Base-by-base conservation (phyloP, 30 jellyfish, hydroid and myxozoan species). In the Sanderia malayensis region DNA sequence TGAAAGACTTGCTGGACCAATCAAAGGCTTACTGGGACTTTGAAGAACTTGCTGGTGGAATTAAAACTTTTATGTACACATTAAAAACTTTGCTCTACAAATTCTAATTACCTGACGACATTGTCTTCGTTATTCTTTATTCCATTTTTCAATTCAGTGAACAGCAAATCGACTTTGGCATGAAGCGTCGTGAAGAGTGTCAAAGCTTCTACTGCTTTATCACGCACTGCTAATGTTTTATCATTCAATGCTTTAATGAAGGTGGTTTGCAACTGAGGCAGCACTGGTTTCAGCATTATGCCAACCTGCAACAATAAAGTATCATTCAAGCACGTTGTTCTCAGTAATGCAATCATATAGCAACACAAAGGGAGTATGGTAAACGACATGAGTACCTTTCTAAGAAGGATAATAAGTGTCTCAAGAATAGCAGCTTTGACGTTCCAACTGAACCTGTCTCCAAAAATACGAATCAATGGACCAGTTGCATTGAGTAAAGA, bases 391-490 rank as follows among this genome's bases (percentile, higher is more conserved):
- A n/a, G n/a, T 52, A 90, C 98, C 94, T 90, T 90, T 25, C 72
- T 61, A 46, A 90, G 84, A 53, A 90, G 41, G 70, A 77, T 47
- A 0, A 91, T 86, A 60, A 90, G 67, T 19, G 98, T 83, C 17
- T 79, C 90, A 57, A 90, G 69, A 47, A 90, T 83, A 31, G 98
- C 98, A 17, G 72, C 96, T 71, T 90, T 90, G 70, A 90, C 98
- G 83, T 84, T 90, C 86, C 84, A 80, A 71, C 63, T 83, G 68
- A 90, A 90, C 1, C 96, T 76, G 52, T 90, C 98, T 30, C 96
- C 98, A 52, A 90, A 87, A 19, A 90, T 83, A 4, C 98, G 94
- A 66, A 90, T 90, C 8, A 90, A 74, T n/a, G 98, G 98, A 2
- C 98, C 98, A 24, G 98, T 90, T 37, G 83, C 86, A 60, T 90